Percentiles rank a stretch among this genome's conserved stretches.
phyloP scores from a whole-genome alignment of 1,140 invertebrate genomes.

The Cataglyphis hispanica region DNA sequence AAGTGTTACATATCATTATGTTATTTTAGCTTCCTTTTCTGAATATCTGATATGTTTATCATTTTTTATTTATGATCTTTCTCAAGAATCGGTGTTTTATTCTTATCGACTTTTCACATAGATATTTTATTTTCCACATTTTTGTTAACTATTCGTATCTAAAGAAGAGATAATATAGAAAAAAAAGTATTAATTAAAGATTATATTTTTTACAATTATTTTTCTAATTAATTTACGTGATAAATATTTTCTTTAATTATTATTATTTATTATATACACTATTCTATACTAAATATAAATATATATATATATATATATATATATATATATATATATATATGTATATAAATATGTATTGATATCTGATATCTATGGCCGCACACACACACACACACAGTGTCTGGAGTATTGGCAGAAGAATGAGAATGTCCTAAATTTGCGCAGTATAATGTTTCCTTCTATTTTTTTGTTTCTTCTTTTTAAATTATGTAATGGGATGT shows the following conservation, averaged over 20 bases:
- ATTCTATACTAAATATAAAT: neutral
- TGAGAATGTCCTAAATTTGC: constrained; percentile 25
- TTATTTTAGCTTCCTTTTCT: neutral
- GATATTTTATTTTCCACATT: neutral
- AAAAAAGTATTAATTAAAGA: neutral
- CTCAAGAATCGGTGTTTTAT: neutral
- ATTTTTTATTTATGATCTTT: constrained; percentile 6
- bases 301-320: neutral
- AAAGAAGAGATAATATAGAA: neutral
- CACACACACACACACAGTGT: too few relatives aligned
- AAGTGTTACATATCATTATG: neutral
- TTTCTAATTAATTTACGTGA: neutral
- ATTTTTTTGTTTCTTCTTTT: neutral
- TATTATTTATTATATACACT: neutral
- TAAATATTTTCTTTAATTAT: neutral
- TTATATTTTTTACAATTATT: neutral
- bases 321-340: neutral
- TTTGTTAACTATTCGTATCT: neutral
- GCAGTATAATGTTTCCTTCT: constrained; percentile 18
- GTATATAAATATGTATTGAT: neutral
- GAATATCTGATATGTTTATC: neutral
- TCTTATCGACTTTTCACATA: neutral
- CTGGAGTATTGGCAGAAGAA: neutral
- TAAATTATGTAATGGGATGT: constrained; percentile 34
- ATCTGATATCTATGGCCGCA: constrained; percentile 8